Percentiles rank a stretch among this genome's conserved stretches.
These are phyloP conservation scores for Toxotes lorentzi DNA, from an alignment of 2,797 vertebrate species.

Conservation along the genomic window DNA sequence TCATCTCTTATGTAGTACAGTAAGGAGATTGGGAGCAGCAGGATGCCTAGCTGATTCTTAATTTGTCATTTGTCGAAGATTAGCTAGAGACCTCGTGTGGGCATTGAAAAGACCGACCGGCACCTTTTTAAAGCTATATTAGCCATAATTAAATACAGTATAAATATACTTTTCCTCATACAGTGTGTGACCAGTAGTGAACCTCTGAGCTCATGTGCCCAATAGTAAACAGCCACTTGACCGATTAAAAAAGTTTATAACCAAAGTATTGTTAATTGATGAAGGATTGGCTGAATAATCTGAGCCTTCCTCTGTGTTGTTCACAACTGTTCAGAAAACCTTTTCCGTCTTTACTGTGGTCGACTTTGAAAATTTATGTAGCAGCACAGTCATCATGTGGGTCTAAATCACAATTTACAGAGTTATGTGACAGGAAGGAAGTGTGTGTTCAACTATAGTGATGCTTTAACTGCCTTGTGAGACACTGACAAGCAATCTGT, in stretches of 20 bases:
- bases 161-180: slow-evolving; percentile 22
- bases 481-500: no score
- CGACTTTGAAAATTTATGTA: background rate
- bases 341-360: background rate
- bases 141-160: slow-evolving; percentile 41
- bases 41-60: slow-evolving; percentile 40
- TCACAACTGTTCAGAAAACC: background rate
- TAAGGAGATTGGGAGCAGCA: slow-evolving; percentile 42
- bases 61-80: slow-evolving; percentile 70
- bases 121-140: slow-evolving; percentile 37
- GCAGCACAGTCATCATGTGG: background rate
- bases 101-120: slow-evolving; percentile 36
- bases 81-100: slow-evolving; percentile 40
- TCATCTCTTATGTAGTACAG: slow-evolving; percentile 24
- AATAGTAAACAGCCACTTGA: background rate
- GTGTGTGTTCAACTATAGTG: background rate
- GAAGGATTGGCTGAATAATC: background rate
- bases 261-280: background rate
- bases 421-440: background rate
- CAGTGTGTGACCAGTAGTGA: slow-evolving; percentile 2
- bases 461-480: background rate
- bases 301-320: background rate
- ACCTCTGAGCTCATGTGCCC: slow-evolving; percentile 8
- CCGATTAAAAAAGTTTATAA: background rate
- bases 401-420: background rate